Conservation (phyloP, 2,797 vertebrate species). For the Strix occidentalis region DNA sequence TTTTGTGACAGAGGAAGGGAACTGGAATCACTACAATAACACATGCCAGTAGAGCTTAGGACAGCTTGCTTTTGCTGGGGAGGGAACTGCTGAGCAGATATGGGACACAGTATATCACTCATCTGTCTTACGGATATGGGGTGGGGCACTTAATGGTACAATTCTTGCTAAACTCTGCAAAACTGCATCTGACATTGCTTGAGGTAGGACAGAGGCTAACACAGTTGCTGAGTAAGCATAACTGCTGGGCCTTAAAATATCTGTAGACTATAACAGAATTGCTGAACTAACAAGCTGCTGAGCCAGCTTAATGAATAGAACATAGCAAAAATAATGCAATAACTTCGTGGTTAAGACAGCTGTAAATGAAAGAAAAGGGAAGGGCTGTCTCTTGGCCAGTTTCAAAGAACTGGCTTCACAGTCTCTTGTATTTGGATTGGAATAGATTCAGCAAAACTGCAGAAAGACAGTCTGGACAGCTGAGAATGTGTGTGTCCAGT, state of each 20-base stretch:
- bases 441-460: not conserved
- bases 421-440: not conserved
- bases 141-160: not conserved
- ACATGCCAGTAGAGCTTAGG: not conserved
- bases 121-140: not conserved
- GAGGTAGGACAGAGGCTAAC: not conserved
- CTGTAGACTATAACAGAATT: not conserved
- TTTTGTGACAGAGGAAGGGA: not conserved
- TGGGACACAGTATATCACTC: not conserved
- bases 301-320: constrained; percentile 43
- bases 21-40: not conserved
- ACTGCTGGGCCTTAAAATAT: constrained; percentile 32
- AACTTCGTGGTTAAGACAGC: not conserved
- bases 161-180: constrained; percentile 33
- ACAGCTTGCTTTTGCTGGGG: not conserved
- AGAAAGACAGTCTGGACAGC: not conserved
- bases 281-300: constrained; percentile 54
- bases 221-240: not conserved
- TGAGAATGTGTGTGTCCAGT: not conserved
- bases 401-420: not conserved
- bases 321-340: constrained; percentile 25
- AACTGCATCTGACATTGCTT: constrained; percentile 12
- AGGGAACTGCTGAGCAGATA: not conserved
- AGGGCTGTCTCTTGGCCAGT: not conserved
- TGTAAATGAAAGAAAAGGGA: not conserved